Conservation (phyloP, 2,888 invertebrate genomes). For the Tiliacea citrago region DNA sequence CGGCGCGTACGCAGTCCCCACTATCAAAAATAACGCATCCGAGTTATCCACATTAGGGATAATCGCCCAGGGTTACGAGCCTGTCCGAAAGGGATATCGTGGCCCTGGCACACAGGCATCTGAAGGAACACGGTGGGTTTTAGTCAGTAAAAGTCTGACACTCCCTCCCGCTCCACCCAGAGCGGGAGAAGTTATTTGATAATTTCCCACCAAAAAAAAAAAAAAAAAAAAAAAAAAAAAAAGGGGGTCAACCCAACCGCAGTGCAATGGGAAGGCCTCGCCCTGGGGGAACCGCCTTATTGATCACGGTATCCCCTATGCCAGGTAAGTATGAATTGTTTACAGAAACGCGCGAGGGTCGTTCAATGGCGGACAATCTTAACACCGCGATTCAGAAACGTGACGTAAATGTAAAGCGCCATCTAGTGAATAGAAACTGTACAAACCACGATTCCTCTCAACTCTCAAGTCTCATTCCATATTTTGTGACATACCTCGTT, state of each 20-base stretch:
- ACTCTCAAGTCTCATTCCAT: too few species aligned
- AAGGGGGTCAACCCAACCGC: neutral
- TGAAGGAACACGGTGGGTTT: too few species aligned
- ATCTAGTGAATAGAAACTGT: conserved; percentile 4
- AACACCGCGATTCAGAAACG: conserved; percentile 1
- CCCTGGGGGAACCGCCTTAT: conserved; percentile 6
- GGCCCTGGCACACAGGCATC: too few species aligned
- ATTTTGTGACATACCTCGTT: too few species aligned
- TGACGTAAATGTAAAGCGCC: conserved; percentile 15
- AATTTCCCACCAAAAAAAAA: too few species aligned
- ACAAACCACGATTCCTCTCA: neutral
- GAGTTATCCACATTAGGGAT: conserved; percentile 22
- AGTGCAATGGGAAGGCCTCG: conserved; percentile 6
- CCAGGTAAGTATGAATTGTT: conserved; percentile 1
- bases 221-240: too few species aligned
- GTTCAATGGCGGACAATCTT: neutral
- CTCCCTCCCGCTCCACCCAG: too few species aligned
- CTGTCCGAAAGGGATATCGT: too few species aligned
- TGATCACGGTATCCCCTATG: neutral
- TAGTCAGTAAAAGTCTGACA: too few species aligned
- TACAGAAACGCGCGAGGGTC: neutral
- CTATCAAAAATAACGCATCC: conserved; percentile 19
- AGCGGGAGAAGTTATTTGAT: too few species aligned
- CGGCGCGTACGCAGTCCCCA: conserved; percentile 9
- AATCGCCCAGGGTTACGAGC: too few species aligned